Percentiles rank a stretch among this genome's conserved stretches.
Evolutionary conservation across 1,140 invertebrate species (phyloP).

Genomic region (Pogonomyrmex barbatus): DNA sequence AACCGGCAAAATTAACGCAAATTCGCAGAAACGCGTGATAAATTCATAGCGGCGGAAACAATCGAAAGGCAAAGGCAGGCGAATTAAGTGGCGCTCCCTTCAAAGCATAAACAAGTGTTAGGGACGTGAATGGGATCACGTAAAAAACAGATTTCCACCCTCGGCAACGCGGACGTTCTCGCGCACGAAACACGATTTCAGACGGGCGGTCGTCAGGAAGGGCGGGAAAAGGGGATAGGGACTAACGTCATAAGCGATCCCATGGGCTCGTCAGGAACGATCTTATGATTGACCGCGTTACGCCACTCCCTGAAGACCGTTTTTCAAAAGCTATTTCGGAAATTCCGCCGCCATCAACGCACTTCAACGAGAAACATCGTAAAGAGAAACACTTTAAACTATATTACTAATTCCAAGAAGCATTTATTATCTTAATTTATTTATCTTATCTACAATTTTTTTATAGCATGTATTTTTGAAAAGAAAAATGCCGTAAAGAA

Average conservation of each 20-base stretch:
- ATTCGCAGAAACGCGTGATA: constrained; percentile 33
- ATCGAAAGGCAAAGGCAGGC: constrained; percentile 43
- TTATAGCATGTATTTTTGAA: neutral
- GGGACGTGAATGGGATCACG: constrained; percentile 81
- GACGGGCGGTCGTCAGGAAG: constrained; percentile 74
- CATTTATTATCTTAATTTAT: neutral
- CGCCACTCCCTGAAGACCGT: constrained; percentile 82
- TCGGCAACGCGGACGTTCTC: constrained; percentile 67
- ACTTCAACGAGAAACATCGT: constrained; percentile 20
- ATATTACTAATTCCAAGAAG: neutral
- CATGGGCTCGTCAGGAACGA: constrained; percentile 82
- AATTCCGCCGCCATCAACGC: constrained; percentile 13
- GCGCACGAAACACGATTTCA: constrained; percentile 78
- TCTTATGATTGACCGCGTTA: constrained; percentile 86
- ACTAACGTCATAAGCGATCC: constrained; percentile 82
- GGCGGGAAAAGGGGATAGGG: constrained; percentile 72
- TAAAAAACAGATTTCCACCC: constrained; percentile 84
- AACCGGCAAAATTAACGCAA: constrained; percentile 1
- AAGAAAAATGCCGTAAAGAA: neutral
- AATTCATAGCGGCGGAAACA: constrained; percentile 48
- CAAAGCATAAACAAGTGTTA: constrained; percentile 77
- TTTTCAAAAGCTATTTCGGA: constrained; percentile 75
- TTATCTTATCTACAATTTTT: neutral
- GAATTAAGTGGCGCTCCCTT: constrained; percentile 74
- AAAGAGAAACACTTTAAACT: constrained; percentile 3